These are phyloP conservation scores for Dromaius novaehollandiae DNA, from an alignment of 2,113 vertebrate genomes.

Conservation along the genomic window DNA sequence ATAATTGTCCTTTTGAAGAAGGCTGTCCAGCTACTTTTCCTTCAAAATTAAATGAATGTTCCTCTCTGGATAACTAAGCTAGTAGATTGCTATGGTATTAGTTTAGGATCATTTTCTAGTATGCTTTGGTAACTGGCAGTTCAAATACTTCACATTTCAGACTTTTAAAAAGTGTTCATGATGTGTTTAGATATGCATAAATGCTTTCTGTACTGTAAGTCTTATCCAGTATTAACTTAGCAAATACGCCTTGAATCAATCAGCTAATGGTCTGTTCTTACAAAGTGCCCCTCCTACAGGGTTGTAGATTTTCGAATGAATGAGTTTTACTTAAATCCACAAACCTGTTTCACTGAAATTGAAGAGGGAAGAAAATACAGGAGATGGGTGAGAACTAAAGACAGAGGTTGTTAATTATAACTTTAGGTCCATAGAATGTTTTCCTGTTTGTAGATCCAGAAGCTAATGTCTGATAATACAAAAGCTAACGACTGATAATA, in stretches of 20 bases:
- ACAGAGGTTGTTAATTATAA: not conserved
- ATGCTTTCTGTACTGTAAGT: not conserved
- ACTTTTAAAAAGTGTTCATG: not conserved
- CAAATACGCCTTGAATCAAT: conserved; percentile 30
- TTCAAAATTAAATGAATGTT: not conserved
- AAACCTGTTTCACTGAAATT: conserved; percentile 8
- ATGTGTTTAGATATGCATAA: conserved; percentile 9
- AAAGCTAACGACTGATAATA: not conserved
- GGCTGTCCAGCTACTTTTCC: not conserved
- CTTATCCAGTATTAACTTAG: conserved; percentile 56
- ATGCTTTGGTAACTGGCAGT: not conserved
- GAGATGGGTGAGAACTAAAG: conserved; percentile 56
- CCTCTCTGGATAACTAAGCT: not conserved
- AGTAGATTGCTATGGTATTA: not conserved
- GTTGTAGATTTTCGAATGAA: conserved; percentile 36
- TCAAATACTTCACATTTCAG: not conserved
- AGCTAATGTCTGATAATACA: not conserved
- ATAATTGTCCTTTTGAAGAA: not conserved
- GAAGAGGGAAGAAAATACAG: conserved; percentile 40
- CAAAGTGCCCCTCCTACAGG: conserved; percentile 32
- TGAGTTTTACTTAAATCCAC: conserved; percentile 25
- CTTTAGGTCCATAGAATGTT: not conserved
- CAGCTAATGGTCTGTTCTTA: conserved; percentile 6
- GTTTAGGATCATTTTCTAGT: not conserved
- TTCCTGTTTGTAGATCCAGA: not conserved